phyloP scores from a whole-genome alignment of 2,113 vertebrate genomes.

The Erythrocebus patas region DNA sequence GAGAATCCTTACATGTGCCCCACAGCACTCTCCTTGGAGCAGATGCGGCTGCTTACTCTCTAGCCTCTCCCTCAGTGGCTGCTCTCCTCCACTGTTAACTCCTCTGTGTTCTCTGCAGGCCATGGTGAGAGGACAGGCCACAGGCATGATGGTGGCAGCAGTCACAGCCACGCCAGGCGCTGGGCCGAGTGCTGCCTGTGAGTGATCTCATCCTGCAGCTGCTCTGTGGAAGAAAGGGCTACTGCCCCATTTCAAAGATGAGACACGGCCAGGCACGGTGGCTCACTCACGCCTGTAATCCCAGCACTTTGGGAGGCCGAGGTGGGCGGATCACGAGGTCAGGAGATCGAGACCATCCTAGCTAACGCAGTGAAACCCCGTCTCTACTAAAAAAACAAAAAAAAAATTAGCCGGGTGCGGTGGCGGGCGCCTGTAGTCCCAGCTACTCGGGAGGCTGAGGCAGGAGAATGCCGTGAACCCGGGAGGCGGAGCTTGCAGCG shows the following conservation, averaged over 20 bases:
- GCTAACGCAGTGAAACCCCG: accelerated
- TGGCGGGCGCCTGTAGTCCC: too few species aligned
- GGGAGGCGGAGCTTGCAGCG: too few species aligned
- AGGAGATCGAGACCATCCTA: too few species aligned
- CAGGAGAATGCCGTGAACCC: too few species aligned
- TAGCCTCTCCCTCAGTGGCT: too few species aligned
- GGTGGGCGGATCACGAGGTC: too few species aligned
- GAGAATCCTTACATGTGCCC: neutral
- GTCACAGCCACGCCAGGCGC: accelerated
- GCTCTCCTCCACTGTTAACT: neutral
- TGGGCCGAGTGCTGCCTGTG: neutral
- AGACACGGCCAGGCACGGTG: accelerated
- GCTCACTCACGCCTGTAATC: too few species aligned
- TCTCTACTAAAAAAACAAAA: too few species aligned
- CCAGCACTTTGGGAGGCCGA: too few species aligned
- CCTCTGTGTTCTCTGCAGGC: neutral
- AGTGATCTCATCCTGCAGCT: neutral
- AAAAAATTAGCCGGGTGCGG: too few species aligned
- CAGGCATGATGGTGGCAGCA: neutral
- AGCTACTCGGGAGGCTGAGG: too few species aligned
- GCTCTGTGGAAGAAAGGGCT: neutral
- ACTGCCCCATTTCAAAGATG: accelerated
- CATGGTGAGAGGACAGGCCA: neutral
- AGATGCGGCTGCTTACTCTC: neutral
- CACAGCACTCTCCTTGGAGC: neutral